These are phyloP conservation scores for Scaptodrosophila lebanonensis DNA, from an alignment of 1,140 invertebrate genomes.

Conservation along the genomic window DNA sequence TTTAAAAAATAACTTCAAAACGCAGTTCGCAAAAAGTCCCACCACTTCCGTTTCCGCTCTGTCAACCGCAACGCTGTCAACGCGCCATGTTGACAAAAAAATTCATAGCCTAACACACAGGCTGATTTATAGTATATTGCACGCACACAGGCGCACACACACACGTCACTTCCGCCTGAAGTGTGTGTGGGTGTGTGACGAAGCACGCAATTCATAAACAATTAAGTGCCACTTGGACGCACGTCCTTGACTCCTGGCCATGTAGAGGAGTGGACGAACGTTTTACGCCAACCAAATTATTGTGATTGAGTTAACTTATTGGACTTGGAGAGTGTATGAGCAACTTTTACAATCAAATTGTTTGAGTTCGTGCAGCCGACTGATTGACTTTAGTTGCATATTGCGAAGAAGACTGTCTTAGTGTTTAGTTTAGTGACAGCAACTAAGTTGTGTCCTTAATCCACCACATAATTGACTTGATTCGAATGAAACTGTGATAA, in stretches of 20 bases:
- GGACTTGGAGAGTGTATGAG: conserved; percentile 17
- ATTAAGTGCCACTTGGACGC: conserved; percentile 54
- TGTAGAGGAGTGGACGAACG: conserved; percentile 6
- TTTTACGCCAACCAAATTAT: conserved; percentile 48
- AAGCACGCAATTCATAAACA: conserved; percentile 55
- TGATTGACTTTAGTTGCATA: conserved; percentile 27
- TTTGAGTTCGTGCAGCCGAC: conserved; percentile 14
- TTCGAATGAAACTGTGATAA: conserved; percentile 2
- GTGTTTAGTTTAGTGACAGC: conserved; percentile 8
- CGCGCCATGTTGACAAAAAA: conserved; percentile 20
- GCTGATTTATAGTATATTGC: conserved; percentile 48
- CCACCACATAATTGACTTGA: background rate
- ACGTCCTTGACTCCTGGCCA: conserved; percentile 7
- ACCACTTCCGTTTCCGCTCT: conserved; percentile 21
- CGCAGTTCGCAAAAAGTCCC: background rate
- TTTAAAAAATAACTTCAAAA: background rate
- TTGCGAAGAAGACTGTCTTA: conserved; percentile 3
- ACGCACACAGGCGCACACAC: conserved; percentile 14
- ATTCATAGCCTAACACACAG: conserved; percentile 42
- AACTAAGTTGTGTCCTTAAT: conserved; percentile 23
- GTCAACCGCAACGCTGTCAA: conserved; percentile 22
- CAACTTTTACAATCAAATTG: conserved; percentile 34
- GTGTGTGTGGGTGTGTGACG: too few relatives aligned
- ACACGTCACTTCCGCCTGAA: background rate
- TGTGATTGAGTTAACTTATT: conserved; percentile 60